Evolutionary conservation across 2,797 vertebrate species (phyloP).

Genomic region (Phataginus tricuspis): DNA sequence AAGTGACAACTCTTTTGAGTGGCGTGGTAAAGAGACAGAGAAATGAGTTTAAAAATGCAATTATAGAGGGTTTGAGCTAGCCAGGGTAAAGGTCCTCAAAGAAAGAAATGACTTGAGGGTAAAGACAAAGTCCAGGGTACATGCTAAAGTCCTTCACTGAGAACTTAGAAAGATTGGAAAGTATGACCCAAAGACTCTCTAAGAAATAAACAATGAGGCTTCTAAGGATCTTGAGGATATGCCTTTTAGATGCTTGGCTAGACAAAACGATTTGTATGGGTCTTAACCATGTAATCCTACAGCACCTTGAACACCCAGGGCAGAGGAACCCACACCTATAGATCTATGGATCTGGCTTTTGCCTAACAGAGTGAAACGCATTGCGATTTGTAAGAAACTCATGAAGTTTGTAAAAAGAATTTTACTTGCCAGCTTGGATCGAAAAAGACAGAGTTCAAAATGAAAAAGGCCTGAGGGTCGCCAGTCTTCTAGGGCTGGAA

Average conservation of each 20-base stretch:
- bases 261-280: background rate
- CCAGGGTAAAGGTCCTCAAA: background rate
- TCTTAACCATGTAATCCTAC: background rate
- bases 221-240: background rate
- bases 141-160: background rate
- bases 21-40: background rate
- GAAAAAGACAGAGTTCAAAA: background rate
- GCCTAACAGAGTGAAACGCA: background rate
- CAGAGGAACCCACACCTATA: background rate
- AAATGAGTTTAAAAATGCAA: background rate
- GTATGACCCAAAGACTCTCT: background rate
- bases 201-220: background rate
- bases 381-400: background rate
- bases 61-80: background rate
- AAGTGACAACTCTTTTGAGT: background rate
- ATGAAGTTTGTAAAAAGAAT: background rate
- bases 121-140: constrained; percentile 9
- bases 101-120: background rate
- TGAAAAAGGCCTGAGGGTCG: background rate
- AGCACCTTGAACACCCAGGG: background rate
- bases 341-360: background rate
- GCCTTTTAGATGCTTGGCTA: background rate
- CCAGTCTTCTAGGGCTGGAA: background rate
- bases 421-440: background rate
- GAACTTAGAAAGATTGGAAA: constrained; percentile 34